Evolutionary conservation across 2,113 vertebrate species (phyloP).

Genomic region (Strigops habroptila): DNA sequence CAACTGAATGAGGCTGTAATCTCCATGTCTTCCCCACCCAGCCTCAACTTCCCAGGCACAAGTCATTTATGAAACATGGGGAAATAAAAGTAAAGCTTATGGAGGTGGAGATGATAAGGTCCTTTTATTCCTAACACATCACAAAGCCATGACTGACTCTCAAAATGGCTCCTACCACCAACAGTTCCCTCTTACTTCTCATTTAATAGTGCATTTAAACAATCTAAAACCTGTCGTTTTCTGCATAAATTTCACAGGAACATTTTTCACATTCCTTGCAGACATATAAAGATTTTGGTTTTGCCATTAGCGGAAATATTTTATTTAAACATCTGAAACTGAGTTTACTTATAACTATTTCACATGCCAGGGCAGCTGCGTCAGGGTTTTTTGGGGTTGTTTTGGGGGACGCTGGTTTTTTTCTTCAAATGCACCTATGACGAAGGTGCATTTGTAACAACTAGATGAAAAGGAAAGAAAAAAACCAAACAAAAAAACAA

Average conservation of each 20-base stretch:
- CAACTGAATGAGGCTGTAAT: not conserved
- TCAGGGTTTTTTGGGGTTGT: not conserved
- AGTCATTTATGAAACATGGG: not conserved
- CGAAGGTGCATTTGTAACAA: not conserved
- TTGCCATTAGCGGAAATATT: not conserved
- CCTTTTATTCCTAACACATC: not conserved
- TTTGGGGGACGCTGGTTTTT: rapidly evolving
- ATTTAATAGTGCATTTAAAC: not conserved
- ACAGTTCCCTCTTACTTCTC: not conserved
- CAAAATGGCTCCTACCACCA: not conserved
- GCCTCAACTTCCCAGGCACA: not conserved
- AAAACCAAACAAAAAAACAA: not conserved
- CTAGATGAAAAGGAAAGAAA: not conserved
- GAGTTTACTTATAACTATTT: not conserved
- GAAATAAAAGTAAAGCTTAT: not conserved
- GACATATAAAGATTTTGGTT: not conserved
- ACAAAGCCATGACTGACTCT: not conserved
- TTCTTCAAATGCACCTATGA: not conserved
- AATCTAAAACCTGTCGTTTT: not conserved
- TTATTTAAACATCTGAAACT: not conserved
- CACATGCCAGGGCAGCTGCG: not conserved
- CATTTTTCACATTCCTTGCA: not conserved
- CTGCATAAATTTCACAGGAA: not conserved
- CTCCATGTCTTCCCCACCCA: not conserved
- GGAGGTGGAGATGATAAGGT: not conserved